Evolutionary conservation across 30 jellyfish, hydroid and myxozoan species (phyloP).

Genomic region (Phacellophora camtschatica): DNA sequence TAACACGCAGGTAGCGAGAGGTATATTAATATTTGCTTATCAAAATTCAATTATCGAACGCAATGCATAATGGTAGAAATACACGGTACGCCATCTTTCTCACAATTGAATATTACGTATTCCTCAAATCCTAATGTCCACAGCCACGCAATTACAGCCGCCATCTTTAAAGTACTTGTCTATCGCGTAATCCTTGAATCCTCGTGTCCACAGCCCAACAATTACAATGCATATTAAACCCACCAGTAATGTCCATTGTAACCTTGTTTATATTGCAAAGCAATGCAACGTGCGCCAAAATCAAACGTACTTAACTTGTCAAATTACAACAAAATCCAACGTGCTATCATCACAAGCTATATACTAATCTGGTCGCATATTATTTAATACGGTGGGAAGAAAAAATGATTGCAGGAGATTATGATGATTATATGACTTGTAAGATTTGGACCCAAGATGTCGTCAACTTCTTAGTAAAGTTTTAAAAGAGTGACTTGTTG

Average conservation of each 20-base stretch:
- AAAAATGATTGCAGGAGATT: slow-evolving; percentile 10
- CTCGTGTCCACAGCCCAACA: neutral
- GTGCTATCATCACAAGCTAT: neutral
- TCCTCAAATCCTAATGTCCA: no score
- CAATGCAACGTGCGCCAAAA: slow-evolving; percentile 14
- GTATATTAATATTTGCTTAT: no score
- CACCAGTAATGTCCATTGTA: neutral
- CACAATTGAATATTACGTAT: no score
- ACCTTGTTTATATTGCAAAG: neutral
- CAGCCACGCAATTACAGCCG: no score
- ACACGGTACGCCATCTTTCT: no score
- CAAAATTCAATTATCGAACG: no score
- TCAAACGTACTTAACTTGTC: slow-evolving; percentile 9
- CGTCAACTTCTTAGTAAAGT: neutral
- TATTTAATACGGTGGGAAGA: slow-evolving; percentile 1
- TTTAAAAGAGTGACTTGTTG: no score
- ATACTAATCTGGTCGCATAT: slow-evolving; percentile 12
- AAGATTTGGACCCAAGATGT: neutral
- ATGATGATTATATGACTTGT: no score
- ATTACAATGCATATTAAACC: neutral
- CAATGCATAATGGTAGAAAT: no score
- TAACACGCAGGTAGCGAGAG: no score
- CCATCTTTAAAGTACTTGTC: no score
- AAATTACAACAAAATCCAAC: slow-evolving; percentile 2
- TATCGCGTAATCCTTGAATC: no score